Base-by-base conservation (phyloP, 2,888 invertebrate species). In the Clusia tigrina region DNA sequence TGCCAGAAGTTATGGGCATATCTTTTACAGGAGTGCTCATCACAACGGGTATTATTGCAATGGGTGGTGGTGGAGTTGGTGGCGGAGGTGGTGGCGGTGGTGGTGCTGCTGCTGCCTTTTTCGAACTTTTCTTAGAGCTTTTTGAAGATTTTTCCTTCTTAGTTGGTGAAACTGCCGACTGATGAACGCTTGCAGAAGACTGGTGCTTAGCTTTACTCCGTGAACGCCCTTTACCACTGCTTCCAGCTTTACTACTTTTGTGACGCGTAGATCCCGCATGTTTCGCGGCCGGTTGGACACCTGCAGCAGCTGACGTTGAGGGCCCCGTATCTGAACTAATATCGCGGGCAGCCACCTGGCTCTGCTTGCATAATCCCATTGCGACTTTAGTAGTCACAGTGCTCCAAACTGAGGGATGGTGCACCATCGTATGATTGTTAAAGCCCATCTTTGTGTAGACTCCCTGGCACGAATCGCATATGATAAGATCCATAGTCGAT, bases 391-490 rank as follows among this genome's bases (percentile, higher is more conserved):
- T 71, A 18, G 80, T 69, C 17, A 73, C 68, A 18, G 70, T 68
- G 20, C 76, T 78, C 76, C 81, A 80, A 15, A 76, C 71, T 24
- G 67, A 67, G 1, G 78, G 74, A 78, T 88, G 88, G 66, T 86
- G 85, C 74, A 86, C 86, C 72, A 88, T 86, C 83, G 92, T 87
- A 82, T 93, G 93, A 78, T 89, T 87, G 75, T 89, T 89, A 58
- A 91, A 88, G 56, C 92, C 92, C 81, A 91, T 90, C 73, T 91
- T 91, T 84, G 92, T 92, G 73, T 93, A 89, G 78, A 90, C 88
- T 70, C 89, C 88, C 69, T 89, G 89, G 82, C 93, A 93, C 81
- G 89, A 86, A 82, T 91, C 90, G 83, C 93, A 93, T 72, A 92
- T 88, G 65, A 92, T 91, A 66, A 91, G 89, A 79, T 89, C 89